phyloP scores from a whole-genome alignment of 2,888 invertebrate genomes.

The Nematopogon swammerdamellus region DNA sequence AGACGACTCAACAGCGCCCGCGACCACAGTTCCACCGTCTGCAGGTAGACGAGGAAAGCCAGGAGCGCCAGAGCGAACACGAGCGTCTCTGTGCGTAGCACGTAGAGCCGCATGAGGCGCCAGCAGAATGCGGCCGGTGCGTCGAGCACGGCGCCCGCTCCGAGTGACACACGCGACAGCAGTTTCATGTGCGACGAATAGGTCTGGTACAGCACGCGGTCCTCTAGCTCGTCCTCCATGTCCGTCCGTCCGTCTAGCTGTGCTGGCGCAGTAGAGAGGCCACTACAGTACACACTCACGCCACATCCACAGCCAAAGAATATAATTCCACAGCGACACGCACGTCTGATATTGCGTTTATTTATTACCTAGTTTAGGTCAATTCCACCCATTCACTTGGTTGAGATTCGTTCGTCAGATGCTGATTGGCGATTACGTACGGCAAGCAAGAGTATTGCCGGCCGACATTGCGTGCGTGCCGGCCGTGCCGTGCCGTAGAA shows the following conservation, averaged over 20 bases:
- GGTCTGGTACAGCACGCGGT: conserved; percentile 83
- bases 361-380: too few species aligned
- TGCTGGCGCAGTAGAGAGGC: too few species aligned
- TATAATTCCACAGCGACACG: too few species aligned
- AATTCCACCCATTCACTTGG: too few species aligned
- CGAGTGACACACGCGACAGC: conserved; percentile 73
- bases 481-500: too few species aligned
- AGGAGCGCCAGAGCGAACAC: conserved; percentile 68
- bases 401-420: too few species aligned
- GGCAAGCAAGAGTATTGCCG: too few species aligned
- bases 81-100: conserved; percentile 77
- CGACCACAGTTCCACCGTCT: conserved; percentile 82
- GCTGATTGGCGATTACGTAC: too few species aligned
- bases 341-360: too few species aligned
- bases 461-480: too few species aligned
- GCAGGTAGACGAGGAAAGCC: conserved; percentile 74
- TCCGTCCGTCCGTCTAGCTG: conserved; percentile 19
- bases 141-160: conserved; percentile 75
- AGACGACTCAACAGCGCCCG: conserved; percentile 68
- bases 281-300: too few species aligned
- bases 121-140: conserved; percentile 73
- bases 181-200: conserved; percentile 84
- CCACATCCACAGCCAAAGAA: too few species aligned
- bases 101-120: conserved; percentile 74
- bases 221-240: conserved; percentile 93